A percentile compares a stretch with the other conserved stretches of the same genome.
Evolutionary conservation across 92 coral and sea anemone species (phyloP).

Genomic region (Palythoa heliodiscus): DNA sequence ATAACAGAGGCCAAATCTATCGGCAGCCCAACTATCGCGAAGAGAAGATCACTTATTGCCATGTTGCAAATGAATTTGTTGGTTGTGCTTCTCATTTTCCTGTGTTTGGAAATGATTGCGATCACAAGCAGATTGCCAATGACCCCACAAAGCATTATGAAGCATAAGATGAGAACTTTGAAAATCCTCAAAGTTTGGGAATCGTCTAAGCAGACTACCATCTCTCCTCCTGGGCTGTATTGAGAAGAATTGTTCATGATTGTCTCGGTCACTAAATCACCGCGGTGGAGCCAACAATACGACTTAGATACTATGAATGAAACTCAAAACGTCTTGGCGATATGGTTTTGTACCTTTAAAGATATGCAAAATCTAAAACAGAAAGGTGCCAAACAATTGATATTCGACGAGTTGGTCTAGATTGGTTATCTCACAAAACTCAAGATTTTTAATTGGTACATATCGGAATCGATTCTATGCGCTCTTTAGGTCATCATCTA

Average conservation of each 20-base stretch:
- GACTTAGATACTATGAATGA: not conserved
- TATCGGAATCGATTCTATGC: not conserved
- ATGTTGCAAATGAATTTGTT: constrained; percentile 42
- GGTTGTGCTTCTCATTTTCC: constrained; percentile 30
- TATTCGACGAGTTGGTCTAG: not conserved
- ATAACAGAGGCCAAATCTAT: constrained; percentile 29
- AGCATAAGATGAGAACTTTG: constrained; percentile 14
- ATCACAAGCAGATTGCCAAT: constrained; percentile 23
- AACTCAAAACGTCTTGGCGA: not conserved
- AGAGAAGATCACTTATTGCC: constrained; percentile 29
- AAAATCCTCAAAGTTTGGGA: constrained; percentile 4
- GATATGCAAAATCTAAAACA: not conserved
- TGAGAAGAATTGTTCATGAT: constrained; percentile 33
- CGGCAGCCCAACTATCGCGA: constrained; percentile 25
- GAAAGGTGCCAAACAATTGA: not conserved
- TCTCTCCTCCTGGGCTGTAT: not conserved
- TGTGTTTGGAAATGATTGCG: constrained; percentile 21
- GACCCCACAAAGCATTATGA: constrained; percentile 30
- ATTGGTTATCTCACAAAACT: not conserved
- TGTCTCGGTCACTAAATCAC: not conserved
- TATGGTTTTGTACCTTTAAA: not conserved
- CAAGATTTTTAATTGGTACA: not conserved
- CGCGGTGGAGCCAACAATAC: not conserved
- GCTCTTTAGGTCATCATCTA: not conserved
- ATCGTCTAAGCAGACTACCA: not conserved